Base-by-base conservation (phyloP, 2,888 invertebrate genomes). In the Dendrolimus pini region DNA sequence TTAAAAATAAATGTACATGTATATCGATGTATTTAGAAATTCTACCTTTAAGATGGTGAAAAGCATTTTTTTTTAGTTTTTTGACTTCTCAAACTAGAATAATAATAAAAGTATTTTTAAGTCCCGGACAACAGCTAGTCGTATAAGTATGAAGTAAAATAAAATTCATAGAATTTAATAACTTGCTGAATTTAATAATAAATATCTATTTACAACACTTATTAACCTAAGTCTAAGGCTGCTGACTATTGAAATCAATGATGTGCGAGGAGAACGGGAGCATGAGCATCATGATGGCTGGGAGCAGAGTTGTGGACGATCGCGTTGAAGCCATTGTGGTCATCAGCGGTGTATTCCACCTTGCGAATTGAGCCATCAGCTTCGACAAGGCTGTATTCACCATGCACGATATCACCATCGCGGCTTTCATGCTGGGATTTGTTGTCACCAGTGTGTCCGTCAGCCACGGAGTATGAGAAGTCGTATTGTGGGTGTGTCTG, bases 331-430 rank as follows among this genome's bases (percentile, higher is more conserved):
- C 92, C 92, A 56, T 79, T 72, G 7, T 71, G 67, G 8, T 85
- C 84, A 54, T 90, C 92, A 42, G 92, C 92, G n/a, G 90, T 85
- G 74, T 92, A 92, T 77, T 92, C 91, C 0, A 92, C 92, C 12
- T 85, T 92, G 58, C 92, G 85, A 58, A 83, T 80, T 52, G 90
- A 87, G 60, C 92, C 92, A 64, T 92, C 92, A 42, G 92, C 74
- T 63, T 92, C 92, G 60, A 85, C 71, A 55, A 92, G 82, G 41
- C 91, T 89, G 83, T 92, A 92, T 69, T 91, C 91, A 54, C 92
- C 92, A 62, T 83, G 82, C 52, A 92, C 92, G 65, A 87, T 84
- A 75, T 89, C 76, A 6, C 91, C 92, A 14, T 80, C 78, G 53
- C 92, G 88, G 61, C 75, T 79, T 72, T 92, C 92, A 2, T 82